A percentile compares a stretch with the other conserved stretches of the same genome.
These are phyloP conservation scores for Chroicocephalus ridibundus DNA, from an alignment of 2,113 vertebrate genomes.

Conservation along the genomic window DNA sequence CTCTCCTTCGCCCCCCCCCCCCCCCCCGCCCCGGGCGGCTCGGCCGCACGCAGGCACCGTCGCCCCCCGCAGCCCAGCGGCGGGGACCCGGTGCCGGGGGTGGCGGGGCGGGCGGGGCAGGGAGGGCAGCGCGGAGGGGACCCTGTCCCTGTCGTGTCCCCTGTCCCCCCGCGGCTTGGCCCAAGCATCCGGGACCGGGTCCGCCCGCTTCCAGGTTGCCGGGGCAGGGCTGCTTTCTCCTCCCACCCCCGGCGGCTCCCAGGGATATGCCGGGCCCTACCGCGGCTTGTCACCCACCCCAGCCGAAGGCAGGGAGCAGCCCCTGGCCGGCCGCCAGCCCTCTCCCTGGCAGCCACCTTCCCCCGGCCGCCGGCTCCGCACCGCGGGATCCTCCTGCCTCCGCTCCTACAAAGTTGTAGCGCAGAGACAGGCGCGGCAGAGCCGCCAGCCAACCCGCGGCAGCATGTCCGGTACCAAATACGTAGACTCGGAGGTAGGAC, in stretches of 20 bases:
- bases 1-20: too few relatives aligned
- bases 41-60: background rate
- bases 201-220: background rate
- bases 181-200: background rate
- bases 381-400: conserved; percentile 74
- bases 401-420: conserved; percentile 57
- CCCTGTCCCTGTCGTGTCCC: background rate
- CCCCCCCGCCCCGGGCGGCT: background rate
- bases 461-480: conserved; percentile 94
- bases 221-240: background rate
- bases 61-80: too few relatives aligned
- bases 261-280: conserved; percentile 57
- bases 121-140: background rate
- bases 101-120: background rate
- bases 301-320: conserved; percentile 61
- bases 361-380: conserved; percentile 51
- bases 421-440: conserved; percentile 53
- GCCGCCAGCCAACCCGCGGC: conserved; percentile 62
- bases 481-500: conserved; percentile 84
- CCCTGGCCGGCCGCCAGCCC: conserved; percentile 67
- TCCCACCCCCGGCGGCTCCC: conserved; percentile 32
- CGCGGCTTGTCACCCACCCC: conserved; percentile 40
- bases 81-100: background rate
- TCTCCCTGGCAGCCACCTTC: conserved; percentile 72
- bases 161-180: too few relatives aligned